Conservation (phyloP, 2,888 invertebrate genomes). For the Gandaritis pyraliata region DNA sequence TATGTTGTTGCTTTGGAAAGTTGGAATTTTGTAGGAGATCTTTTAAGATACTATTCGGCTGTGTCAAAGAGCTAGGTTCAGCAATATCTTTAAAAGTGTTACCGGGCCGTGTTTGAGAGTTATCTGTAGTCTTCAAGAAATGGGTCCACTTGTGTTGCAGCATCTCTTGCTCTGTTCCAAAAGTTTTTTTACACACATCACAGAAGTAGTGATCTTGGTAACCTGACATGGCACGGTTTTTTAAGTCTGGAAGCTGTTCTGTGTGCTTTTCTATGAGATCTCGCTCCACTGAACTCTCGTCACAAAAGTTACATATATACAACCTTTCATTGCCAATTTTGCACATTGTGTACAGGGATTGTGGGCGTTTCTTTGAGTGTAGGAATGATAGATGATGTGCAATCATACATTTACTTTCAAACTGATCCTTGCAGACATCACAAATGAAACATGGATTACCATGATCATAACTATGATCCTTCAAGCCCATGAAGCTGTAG, state of each 20-base stretch:
- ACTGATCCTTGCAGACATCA: conserved; percentile 72
- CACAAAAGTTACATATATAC: conserved; percentile 71
- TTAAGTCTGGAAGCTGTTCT: conserved; percentile 60
- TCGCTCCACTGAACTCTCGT: conserved; percentile 60
- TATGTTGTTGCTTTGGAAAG: too few species aligned
- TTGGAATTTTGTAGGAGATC: conserved; percentile 6
- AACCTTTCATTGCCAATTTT: conserved; percentile 57
- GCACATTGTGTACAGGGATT: conserved; percentile 53
- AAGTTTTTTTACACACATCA: conserved; percentile 67
- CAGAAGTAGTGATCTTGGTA: conserved; percentile 71
- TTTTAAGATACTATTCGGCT: conserved; percentile 23
- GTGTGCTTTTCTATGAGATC: conserved; percentile 61
- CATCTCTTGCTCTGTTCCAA: conserved; percentile 67
- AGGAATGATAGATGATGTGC: conserved; percentile 66
- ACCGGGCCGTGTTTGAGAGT: conserved; percentile 47
- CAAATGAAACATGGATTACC: conserved; percentile 56
- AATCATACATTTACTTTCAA: conserved; percentile 60
- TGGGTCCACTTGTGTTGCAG: conserved; percentile 75
- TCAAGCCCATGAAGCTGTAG: conserved; percentile 67
- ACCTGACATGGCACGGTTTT: conserved; percentile 63
- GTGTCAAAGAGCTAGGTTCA: neutral
- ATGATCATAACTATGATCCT: conserved; percentile 73
- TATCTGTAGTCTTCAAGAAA: conserved; percentile 62
- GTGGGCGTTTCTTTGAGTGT: conserved; percentile 59
- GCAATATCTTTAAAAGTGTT: neutral